Evolutionary conservation across 2,888 invertebrate genomes (phyloP).

Genomic region (Drosophila pseudotalamancana): DNA sequence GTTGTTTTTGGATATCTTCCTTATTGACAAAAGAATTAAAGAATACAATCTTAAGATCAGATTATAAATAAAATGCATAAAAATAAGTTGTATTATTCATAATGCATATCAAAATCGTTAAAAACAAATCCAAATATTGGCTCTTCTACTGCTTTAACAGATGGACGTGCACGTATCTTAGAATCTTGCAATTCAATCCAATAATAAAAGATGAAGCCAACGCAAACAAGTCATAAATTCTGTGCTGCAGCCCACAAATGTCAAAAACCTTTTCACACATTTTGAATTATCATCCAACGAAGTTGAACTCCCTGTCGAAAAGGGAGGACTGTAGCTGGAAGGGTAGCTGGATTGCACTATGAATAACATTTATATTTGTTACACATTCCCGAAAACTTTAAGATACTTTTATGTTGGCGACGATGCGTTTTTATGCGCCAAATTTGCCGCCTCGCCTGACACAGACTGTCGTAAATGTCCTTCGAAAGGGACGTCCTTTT

Average conservation of each 20-base stretch:
- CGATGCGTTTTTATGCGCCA: constrained; percentile 63
- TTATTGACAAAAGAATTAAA: too few relatives aligned
- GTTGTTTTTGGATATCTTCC: too few relatives aligned
- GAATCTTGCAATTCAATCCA: background rate
- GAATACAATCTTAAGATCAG: too few relatives aligned
- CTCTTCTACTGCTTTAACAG: too few relatives aligned
- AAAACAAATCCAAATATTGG: too few relatives aligned
- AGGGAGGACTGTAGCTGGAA: too few relatives aligned
- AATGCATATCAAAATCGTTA: too few relatives aligned
- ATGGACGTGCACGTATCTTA: too few relatives aligned
- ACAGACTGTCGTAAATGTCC: constrained; percentile 26
- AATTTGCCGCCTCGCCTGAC: constrained; percentile 60
- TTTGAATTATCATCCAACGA: constrained; percentile 4
- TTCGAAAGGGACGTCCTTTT: constrained; percentile 36
- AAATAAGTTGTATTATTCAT: too few relatives aligned
- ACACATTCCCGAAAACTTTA: constrained; percentile 50
- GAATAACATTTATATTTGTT: constrained; percentile 59
- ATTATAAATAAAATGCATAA: too few relatives aligned
- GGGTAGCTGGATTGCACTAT: constrained; percentile 25
- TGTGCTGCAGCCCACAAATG: constrained; percentile 33
- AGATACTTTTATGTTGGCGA: constrained; percentile 58
- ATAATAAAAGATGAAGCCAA: too few relatives aligned
- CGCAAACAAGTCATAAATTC: constrained; percentile 34
- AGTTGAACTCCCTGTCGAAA: too few relatives aligned
- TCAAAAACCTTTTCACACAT: constrained; percentile 61